phyloP scores from a whole-genome alignment of 2,888 invertebrate genomes.

The Chalcis sispes region DNA sequence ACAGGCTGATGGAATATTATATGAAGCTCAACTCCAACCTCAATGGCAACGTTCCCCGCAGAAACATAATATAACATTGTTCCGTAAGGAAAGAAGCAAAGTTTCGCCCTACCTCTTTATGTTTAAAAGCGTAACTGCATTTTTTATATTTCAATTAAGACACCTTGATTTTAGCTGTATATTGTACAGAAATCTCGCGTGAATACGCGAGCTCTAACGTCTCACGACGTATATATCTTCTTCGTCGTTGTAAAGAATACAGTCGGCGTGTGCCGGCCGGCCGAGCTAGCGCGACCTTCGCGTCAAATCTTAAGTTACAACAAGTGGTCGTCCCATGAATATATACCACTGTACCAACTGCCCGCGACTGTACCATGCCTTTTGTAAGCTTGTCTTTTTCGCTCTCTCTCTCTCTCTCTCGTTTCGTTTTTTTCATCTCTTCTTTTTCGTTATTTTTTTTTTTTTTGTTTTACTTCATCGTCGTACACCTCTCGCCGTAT shows the following conservation, averaged over 20 bases:
- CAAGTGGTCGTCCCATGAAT: conserved; percentile 64
- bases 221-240: too few relatives aligned
- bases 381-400: not conserved
- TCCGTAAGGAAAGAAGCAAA: too few relatives aligned
- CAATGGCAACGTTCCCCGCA: conserved; percentile 32
- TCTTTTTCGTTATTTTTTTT: not conserved
- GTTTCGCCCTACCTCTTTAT: too few relatives aligned
- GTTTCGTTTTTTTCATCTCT: conserved; percentile 33
- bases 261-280: conserved; percentile 19
- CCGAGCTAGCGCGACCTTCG: conserved; percentile 62
- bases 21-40: too few relatives aligned
- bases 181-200: too few relatives aligned
- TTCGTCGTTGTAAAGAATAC: not conserved
- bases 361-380: conserved; percentile 44
- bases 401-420: conserved; percentile 40
- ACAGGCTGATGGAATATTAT: too few relatives aligned
- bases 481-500: too few relatives aligned
- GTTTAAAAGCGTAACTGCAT: conserved; percentile 31
- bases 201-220: conserved; percentile 10
- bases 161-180: too few relatives aligned
- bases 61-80: not conserved
- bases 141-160: conserved; percentile 53
- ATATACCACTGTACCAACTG: conserved; percentile 13
- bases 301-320: conserved; percentile 68
- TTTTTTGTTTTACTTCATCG: too few relatives aligned